Evolutionary conservation across 2,113 vertebrate genomes (phyloP), one percentile per base, ranked within the genome.

Genomic region (Nannobrachium achirus): DNA sequence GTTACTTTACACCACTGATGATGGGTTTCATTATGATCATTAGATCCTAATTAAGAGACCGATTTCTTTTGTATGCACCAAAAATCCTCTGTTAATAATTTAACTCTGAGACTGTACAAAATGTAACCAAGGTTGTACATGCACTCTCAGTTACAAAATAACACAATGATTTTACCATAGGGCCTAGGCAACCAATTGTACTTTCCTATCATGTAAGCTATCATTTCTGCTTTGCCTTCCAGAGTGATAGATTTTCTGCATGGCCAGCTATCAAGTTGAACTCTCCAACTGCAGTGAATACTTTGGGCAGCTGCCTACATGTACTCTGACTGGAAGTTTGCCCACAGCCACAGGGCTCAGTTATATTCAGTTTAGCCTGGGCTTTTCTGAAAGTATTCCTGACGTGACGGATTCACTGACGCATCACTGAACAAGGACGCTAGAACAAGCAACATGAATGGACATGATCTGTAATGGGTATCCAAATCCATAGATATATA

Each of bases 301-400:
- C 50, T 51, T 61, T 38, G 63, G 44, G 57, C 76, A 75, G 77
- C 78, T 83, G 74, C 68, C 66, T 71, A 52, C 69, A 63, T 53
- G n/a, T 67, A n/a, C 59, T 52, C 62, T 71, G n/a, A n/a, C n/a
- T n/a, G 15, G 60, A 72, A 70, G 57, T 76, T 56, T 56, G 49
- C 68, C 78, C 41, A 56, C 38, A 0, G 73, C 78, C 41, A 56
- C 38, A 0, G 73, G 42, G 13, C 42, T 71, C 3, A 53, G 33
- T 63, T 74, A 68, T 64, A 76, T 70, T 70, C 62, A 62, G 19
- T 33, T 58, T 19, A 61, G 55, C 1, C 2, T 50, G 52, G 76
- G 61, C 56, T 70, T 8, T 48, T 19, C 8, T 63, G 4, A 16
- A 76, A 72, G 66, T 74, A 72, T 46, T 15, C 39, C 11, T 46